These are phyloP conservation scores for Nerophis lumbriciformis DNA, from an alignment of 2,113 vertebrate genomes.

Conservation along the genomic window DNA sequence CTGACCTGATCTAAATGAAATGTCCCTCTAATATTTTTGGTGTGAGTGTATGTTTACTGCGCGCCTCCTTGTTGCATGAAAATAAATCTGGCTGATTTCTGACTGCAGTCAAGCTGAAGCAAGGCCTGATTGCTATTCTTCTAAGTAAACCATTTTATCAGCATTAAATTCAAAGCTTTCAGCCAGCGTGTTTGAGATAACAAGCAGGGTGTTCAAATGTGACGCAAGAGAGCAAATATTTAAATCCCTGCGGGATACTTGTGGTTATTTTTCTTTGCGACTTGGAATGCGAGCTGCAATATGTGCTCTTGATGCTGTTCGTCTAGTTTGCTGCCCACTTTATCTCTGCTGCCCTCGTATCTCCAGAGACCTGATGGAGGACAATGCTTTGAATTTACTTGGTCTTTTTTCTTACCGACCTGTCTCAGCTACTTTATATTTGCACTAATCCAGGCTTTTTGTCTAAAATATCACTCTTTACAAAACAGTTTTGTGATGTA, in stretches of 20 bases:
- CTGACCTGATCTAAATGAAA: too few species aligned
- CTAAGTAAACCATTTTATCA: conserved; percentile 20
- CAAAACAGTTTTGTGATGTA: too few species aligned
- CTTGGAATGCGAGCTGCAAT: conserved; percentile 23
- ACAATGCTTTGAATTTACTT: conserved; percentile 33
- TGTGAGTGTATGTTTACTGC: background rate
- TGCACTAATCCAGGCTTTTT: too few species aligned
- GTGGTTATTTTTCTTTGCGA: conserved; percentile 38
- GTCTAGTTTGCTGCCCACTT: conserved; percentile 39
- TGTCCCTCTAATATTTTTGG: background rate
- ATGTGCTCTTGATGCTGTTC: conserved; percentile 32
- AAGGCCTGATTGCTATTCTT: conserved; percentile 14
- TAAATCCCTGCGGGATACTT: conserved; percentile 35
- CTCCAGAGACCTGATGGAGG: conserved; percentile 47
- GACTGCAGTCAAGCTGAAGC: conserved; percentile 1
- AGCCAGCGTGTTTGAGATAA: conserved; percentile 26
- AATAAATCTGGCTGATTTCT: conserved; percentile 5
- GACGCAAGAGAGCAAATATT: conserved; percentile 38
- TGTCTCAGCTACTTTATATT: conserved; percentile 3
- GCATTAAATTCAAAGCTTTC: conserved; percentile 20
- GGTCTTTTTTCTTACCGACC: conserved; percentile 10
- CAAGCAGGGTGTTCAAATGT: conserved; percentile 27
- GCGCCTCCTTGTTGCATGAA: background rate
- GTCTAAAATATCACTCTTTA: too few species aligned
- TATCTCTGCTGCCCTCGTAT: conserved; percentile 46